These are phyloP conservation scores for Lepus europaeus DNA, from an alignment of 2,113 vertebrate species.

Conservation along the genomic window DNA sequence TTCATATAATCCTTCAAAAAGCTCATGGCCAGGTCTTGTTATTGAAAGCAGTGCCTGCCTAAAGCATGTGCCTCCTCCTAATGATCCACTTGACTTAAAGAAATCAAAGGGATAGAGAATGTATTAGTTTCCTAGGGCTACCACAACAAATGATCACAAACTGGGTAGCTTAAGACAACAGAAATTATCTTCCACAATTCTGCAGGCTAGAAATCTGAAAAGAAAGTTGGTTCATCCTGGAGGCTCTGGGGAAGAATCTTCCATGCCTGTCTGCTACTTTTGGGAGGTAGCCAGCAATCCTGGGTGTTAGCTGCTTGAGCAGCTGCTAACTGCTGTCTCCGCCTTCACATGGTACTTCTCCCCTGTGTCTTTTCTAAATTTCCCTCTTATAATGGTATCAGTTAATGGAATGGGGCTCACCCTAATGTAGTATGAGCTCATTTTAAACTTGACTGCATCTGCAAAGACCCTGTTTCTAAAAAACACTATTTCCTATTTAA, in stretches of 20 bases:
- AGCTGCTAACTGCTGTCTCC: not conserved
- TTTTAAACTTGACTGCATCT: constrained; percentile 8
- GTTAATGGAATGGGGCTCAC: not conserved
- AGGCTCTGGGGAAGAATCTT: not conserved
- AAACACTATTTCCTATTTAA: not conserved
- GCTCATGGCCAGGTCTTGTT: not conserved
- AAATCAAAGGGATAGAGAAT: not conserved
- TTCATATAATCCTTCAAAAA: constrained; percentile 32
- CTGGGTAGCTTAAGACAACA: not conserved
- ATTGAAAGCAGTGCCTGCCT: not conserved
- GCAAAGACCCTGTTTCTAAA: constrained; percentile 32
- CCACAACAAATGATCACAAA: constrained; percentile 21
- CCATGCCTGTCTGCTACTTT: not conserved
- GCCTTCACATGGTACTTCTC: not conserved
- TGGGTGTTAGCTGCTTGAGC: not conserved
- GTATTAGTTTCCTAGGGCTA: not conserved
- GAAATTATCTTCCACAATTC: not conserved
- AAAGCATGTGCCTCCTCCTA: not conserved
- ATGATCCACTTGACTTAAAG: not conserved
- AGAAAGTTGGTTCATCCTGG: not conserved
- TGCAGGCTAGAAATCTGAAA: not conserved
- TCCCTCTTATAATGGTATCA: not conserved
- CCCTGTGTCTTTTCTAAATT: not conserved
- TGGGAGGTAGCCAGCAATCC: not conserved
- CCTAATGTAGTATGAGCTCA: not conserved